Evolutionary conservation across 2,797 vertebrate genomes (phyloP).

Genomic region (Lateolabrax maculatus): DNA sequence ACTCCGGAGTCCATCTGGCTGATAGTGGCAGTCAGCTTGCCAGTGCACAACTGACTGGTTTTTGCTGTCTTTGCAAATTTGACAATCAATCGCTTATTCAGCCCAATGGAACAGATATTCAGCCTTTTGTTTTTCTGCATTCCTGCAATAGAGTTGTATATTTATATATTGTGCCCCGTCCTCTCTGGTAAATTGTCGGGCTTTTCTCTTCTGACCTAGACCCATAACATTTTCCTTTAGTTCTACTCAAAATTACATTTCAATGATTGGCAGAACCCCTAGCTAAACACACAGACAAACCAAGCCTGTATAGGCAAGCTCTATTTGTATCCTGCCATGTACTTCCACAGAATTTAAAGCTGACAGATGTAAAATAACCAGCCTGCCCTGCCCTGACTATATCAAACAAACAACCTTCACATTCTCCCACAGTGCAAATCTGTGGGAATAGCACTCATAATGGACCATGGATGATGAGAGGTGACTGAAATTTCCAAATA

Average conservation of each 20-base stretch:
- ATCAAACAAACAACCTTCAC: slow-evolving; percentile 31
- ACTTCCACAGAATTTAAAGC: slow-evolving; percentile 44
- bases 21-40: slow-evolving; percentile 12
- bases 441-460: slow-evolving; percentile 7
- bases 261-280: slow-evolving; percentile 38
- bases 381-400: slow-evolving; percentile 23
- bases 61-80: slow-evolving; percentile 39
- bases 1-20: slow-evolving; percentile 48
- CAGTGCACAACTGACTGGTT: slow-evolving; percentile 28
- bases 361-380: slow-evolving; percentile 52
- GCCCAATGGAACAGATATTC: neutral
- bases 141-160: neutral
- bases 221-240: neutral
- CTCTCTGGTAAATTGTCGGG: neutral
- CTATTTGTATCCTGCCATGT: slow-evolving; percentile 41
- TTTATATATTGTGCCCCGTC: neutral
- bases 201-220: neutral
- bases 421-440: slow-evolving; percentile 7
- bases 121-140: neutral
- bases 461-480: slow-evolving; percentile 15
- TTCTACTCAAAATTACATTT: slow-evolving; percentile 31
- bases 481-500: slow-evolving; percentile 32
- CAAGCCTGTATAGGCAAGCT: neutral
- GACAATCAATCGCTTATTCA: slow-evolving; percentile 29
- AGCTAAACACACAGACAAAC: slow-evolving; percentile 35